These are phyloP conservation scores for Lamprotornis superbus DNA, from an alignment of 2,113 vertebrate genomes.

Conservation along the genomic window DNA sequence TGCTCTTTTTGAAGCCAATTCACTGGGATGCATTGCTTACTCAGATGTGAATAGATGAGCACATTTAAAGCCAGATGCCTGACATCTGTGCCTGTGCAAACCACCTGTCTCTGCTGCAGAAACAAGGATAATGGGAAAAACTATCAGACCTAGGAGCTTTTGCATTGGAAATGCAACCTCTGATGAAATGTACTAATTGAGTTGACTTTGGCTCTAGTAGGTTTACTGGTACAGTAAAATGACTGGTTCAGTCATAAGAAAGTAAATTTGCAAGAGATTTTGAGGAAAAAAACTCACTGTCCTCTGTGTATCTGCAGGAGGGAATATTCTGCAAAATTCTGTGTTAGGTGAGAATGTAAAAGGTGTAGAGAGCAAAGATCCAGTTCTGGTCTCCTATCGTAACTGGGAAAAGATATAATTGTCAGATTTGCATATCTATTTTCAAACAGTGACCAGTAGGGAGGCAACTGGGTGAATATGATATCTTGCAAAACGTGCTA, in stretches of 20 bases:
- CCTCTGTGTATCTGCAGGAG: not conserved
- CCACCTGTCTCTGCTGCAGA: not conserved
- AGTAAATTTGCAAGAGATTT: not conserved
- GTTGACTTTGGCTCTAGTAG: not conserved
- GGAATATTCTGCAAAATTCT: not conserved
- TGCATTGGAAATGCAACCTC: not conserved
- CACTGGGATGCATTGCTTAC: not conserved
- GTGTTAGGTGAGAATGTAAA: not conserved
- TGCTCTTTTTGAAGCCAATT: not conserved
- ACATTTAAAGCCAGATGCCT: slow-evolving; percentile 28
- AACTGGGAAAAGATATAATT: not conserved
- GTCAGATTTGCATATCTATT: not conserved
- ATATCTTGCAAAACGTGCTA: not conserved
- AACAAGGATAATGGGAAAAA: not conserved
- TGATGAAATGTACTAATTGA: not conserved
- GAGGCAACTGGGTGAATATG: not conserved
- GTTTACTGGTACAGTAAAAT: not conserved
- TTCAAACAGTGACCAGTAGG: not conserved
- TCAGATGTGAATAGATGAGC: not conserved
- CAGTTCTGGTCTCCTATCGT: not conserved
- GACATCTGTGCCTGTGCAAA: not conserved
- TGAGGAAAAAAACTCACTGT: not conserved
- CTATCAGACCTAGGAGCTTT: not conserved
- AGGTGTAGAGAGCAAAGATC: not conserved
- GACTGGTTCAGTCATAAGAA: not conserved